Percentiles rank a stretch among this genome's conserved stretches.
phyloP scores from a whole-genome alignment of 2,888 invertebrate genomes.

The Torymus texanus region DNA sequence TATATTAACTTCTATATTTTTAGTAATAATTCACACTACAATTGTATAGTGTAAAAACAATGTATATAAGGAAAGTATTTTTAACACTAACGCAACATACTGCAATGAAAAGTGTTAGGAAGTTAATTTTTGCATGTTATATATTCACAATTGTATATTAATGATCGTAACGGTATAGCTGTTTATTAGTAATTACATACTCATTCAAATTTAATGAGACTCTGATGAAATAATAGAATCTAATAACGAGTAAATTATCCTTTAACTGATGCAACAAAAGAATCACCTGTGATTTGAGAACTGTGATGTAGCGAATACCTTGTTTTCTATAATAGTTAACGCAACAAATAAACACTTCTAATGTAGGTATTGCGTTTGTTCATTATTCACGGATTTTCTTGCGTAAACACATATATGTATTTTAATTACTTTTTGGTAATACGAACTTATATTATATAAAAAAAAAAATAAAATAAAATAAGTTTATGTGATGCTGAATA shows the following conservation, averaged over 20 bases:
- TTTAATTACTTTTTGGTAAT: no score
- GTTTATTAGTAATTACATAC: conserved; percentile 11
- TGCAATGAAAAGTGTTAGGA: neutral
- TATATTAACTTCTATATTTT: no score
- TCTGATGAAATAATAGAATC: conserved; percentile 1
- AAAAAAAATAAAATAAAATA: no score
- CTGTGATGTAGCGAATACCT: neutral
- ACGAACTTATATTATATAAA: no score
- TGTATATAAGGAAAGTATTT: no score
- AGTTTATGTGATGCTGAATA: no score
- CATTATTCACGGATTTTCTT: no score
- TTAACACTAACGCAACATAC: no score
- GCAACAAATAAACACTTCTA: conserved; percentile 2
- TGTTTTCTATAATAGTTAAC: neutral
- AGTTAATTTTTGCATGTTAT: neutral
- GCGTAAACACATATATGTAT: no score
- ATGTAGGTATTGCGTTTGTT: no score
- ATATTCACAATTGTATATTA: conserved; percentile 5
- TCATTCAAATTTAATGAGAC: conserved; percentile 19
- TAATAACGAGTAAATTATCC: conserved; percentile 8
- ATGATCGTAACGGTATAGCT: conserved; percentile 5
- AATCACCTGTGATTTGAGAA: conserved; percentile 5
- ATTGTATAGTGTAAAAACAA: no score
- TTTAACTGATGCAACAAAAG: conserved; percentile 4
- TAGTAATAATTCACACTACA: no score